Base-by-base conservation (phyloP, 2,888 invertebrate species). In the Heliconius ismenius region DNA sequence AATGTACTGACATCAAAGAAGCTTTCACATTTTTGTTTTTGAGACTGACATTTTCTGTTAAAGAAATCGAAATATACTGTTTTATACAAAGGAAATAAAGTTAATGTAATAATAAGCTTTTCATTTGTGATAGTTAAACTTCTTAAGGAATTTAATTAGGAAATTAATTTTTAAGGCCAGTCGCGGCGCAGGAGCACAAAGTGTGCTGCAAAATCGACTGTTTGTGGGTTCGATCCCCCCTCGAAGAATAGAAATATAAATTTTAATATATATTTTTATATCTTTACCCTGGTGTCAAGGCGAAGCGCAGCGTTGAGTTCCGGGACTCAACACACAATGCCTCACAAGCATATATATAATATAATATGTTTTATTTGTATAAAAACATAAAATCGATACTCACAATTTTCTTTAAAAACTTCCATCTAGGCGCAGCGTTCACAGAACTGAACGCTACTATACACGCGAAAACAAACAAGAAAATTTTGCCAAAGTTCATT, bases 401-500 rank as follows among this genome's bases (percentile, higher is more conserved):
- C n/a, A n/a, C 86, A 79, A 86, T 76, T 81, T 84, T 85, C 74
- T 85, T 86, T 39, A 85, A 86, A 0, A 82, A 78, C 36, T 84
- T 86, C 84, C 85, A 86, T 65, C 80, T 82, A 0, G 85, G 85
- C 9, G 83, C 82, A 1, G 82, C 83, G 15, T 79, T 74, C 10
- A 83, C 83, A 24, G 80, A 67, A 10, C 80, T 76, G 49, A 84
- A n/a, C 21, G 81, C 82, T 60, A 83, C 43, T 13, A 85, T 65
- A 62, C 81, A 83, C n/a, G 83, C 80, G 72, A 86, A 80, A 2
- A 86, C 72, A 74, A 86, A 81, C 63, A 84, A 82, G 1, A 86
- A 81, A 39, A 85, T 77, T 63, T 80, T 81, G 2, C 79, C 49
- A 75, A 88, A 87, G 81, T 88, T 86, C 89, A 88, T 89, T 83